A percentile compares a stretch with the other conserved stretches of the same genome.
phyloP scores from a whole-genome alignment of 2,888 invertebrate genomes.

The Malthinus flaveolus region DNA sequence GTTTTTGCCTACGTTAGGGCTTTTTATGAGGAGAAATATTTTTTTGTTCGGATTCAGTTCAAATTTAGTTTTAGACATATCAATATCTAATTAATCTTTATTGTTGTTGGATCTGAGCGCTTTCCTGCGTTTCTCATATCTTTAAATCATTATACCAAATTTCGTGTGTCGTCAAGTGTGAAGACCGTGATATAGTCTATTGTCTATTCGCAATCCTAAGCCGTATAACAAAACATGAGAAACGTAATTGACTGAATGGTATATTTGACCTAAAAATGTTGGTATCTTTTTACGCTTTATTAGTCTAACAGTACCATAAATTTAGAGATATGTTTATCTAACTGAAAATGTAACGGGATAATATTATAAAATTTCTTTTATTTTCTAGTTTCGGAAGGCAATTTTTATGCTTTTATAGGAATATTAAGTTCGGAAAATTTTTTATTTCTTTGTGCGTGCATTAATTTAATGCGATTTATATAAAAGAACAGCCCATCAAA shows the following conservation, averaged over 20 bases:
- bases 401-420: too few species aligned
- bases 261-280: constrained; percentile 1
- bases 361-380: too few species aligned
- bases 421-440: too few species aligned
- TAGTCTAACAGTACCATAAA: not conserved
- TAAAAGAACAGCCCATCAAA: too few species aligned
- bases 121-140: not conserved
- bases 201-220: constrained; percentile 6
- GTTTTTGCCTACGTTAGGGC: too few species aligned
- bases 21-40: too few species aligned
- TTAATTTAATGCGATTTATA: too few species aligned
- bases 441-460: too few species aligned
- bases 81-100: constrained; percentile 5
- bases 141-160: constrained; percentile 15
- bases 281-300: not conserved
- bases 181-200: constrained; percentile 24
- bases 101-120: not conserved
- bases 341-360: too few species aligned
- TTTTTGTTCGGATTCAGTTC: too few species aligned
- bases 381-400: too few species aligned
- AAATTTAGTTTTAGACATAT: not conserved
- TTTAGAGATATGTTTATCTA: too few species aligned
- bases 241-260: constrained; percentile 4
- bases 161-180: constrained; percentile 23
- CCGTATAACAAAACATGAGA: constrained; percentile 3